Conservation (phyloP, 1,140 invertebrate genomes). For the Tetragonula clypearis region DNA sequence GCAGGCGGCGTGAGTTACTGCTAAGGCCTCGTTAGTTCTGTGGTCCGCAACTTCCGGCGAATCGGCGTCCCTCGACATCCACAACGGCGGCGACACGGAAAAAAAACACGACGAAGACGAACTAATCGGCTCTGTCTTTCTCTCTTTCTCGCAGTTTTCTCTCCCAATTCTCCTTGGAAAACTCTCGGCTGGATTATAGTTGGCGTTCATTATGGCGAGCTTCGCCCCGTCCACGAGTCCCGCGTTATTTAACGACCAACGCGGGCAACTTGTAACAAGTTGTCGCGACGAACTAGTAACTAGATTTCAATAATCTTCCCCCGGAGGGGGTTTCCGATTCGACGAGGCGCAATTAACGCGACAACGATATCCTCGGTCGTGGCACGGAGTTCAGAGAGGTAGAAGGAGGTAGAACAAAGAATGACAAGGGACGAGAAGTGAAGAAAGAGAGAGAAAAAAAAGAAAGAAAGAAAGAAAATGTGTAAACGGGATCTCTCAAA, state of each 20-base stretch:
- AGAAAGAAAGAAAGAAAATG: neutral
- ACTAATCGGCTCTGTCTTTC: neutral
- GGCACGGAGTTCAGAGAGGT: too few species aligned
- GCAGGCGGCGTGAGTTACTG: constrained; percentile 66
- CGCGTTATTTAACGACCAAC: constrained; percentile 23
- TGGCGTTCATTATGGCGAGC: neutral
- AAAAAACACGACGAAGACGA: constrained; percentile 11
- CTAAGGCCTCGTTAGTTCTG: constrained; percentile 77
- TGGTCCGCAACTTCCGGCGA: constrained; percentile 25
- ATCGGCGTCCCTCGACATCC: constrained; percentile 15
- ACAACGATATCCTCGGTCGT: neutral
- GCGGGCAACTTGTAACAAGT: constrained; percentile 18
- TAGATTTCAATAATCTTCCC: constrained; percentile 18
- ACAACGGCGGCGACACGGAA: constrained; percentile 23
- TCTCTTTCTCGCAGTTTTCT: neutral
- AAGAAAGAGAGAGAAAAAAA: neutral
- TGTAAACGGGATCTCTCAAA: neutral
- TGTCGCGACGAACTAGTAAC: constrained; percentile 27
- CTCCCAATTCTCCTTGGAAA: neutral
- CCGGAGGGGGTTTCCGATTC: constrained; percentile 2
- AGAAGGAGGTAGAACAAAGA: too few species aligned
- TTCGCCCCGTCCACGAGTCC: neutral
- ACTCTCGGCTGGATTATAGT: neutral
- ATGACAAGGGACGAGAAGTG: neutral
- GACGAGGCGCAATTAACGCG: constrained; percentile 12